phyloP scores from a whole-genome alignment of 2,888 invertebrate species.

The Caenorhabditis becei region DNA sequence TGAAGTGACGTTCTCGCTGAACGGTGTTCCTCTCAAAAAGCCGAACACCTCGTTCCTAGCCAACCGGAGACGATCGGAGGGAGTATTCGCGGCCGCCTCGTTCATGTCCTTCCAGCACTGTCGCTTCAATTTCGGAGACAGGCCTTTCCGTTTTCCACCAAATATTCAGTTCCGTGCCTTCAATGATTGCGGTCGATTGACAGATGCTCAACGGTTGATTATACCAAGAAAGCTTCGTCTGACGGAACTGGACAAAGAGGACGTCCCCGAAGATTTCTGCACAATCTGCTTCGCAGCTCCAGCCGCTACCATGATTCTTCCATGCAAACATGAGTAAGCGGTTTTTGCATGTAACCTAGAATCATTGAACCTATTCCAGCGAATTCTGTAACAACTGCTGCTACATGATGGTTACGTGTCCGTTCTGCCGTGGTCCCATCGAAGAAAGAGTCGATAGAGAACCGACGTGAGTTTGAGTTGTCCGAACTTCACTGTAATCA shows the following conservation, averaged over 20 bases:
- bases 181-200: slow-evolving; percentile 87
- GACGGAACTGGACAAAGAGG: slow-evolving; percentile 87
- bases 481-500: neutral
- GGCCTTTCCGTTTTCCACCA: slow-evolving; percentile 89
- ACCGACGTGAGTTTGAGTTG: slow-evolving; percentile 22
- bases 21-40: slow-evolving; percentile 85
- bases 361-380: slow-evolving; percentile 83
- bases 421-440: slow-evolving; percentile 89
- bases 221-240: slow-evolving; percentile 90
- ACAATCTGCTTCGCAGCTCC: slow-evolving; percentile 90
- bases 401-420: slow-evolving; percentile 89
- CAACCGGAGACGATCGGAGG: slow-evolving; percentile 85
- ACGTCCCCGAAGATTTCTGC: slow-evolving; percentile 87
- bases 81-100: slow-evolving; percentile 95
- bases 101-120: slow-evolving; percentile 92
- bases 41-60: slow-evolving; percentile 46
- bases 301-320: slow-evolving; percentile 88
- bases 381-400: slow-evolving; percentile 91
- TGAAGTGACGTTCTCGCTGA: slow-evolving; percentile 90
- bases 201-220: slow-evolving; percentile 89
- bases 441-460: slow-evolving; percentile 72
- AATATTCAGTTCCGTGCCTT: slow-evolving; percentile 81
- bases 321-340: slow-evolving; percentile 90
- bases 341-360: slow-evolving; percentile 2
- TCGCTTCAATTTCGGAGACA: slow-evolving; percentile 85